A percentile compares a stretch with the other conserved stretches of the same genome.
phyloP scores from a whole-genome alignment of 2,113 vertebrate genomes.

The Peromyscus polionotus region DNA sequence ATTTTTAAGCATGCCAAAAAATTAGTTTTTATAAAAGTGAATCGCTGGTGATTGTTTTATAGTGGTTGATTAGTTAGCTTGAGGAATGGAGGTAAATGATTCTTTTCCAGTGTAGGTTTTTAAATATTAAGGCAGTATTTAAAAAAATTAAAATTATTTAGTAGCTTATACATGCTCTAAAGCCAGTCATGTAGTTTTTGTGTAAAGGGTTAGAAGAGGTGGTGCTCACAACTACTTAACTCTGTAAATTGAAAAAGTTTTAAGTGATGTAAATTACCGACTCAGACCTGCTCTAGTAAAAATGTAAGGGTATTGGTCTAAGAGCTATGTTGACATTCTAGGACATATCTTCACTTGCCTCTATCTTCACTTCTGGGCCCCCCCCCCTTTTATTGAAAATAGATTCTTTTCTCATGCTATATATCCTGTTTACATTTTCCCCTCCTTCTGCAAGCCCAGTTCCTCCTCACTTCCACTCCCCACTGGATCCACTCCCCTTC shows the following conservation, averaged over 20 bases:
- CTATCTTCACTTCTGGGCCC: not conserved
- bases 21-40: not conserved
- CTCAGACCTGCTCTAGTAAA: not conserved
- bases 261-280: not conserved
- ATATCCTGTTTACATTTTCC: not conserved
- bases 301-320: not conserved
- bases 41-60: not conserved
- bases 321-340: not conserved
- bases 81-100: constrained; percentile 38
- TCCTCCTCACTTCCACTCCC: not conserved
- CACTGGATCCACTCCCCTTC: not conserved
- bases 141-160: not conserved
- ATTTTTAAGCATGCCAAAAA: not conserved
- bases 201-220: not conserved
- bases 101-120: not conserved
- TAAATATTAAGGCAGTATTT: not conserved
- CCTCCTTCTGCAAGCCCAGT: not conserved
- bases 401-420: not conserved
- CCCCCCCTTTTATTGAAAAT: not conserved
- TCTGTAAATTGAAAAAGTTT: not conserved
- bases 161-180: not conserved
- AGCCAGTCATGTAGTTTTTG: not conserved
- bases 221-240: not conserved
- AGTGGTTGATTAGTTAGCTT: constrained; percentile 29
- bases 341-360: not conserved